Base-by-base conservation (phyloP, 2,797 vertebrate species). In the Sebastes ruberrimus region DNA sequence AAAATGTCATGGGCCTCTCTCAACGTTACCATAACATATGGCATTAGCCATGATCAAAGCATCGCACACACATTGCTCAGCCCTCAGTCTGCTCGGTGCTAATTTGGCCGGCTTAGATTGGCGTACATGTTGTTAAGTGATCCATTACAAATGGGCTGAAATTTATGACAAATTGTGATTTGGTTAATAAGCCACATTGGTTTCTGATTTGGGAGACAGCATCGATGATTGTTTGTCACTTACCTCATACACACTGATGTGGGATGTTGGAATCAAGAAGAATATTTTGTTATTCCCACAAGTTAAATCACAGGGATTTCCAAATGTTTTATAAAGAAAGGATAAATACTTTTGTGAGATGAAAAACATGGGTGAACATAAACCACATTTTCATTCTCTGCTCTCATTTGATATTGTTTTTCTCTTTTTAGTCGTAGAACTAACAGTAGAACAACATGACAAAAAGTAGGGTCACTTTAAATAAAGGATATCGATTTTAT, bases 131-230 rank as follows among this genome's bases (percentile, higher is more conserved):
- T 90, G 89, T 88, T 91, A 93, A 92, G 88, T 94, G 92, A 89
- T 87, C 84, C 56, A 64, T 88, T 90, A 92, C 92, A 94, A 89
- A 93, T 85, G 88, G 84, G 83, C 86, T 80, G 79, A 87, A 92
- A 95, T 96, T 95, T 95, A 96, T 93, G 91, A 93, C 88, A 89
- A 92, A 95, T 93, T 88, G 78, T 74, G 66, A 94, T 94, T 94
- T 81, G 83, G 88, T 91, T 94, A 94, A 95, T 92, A 86, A 93
- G 84, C 63, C 27, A 28, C 82, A 38, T 63, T 87, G 69, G 32
- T 56, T 80, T 91, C 59, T 85, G n/a, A 76, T 81, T 61, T 52
- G 5, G 16, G 32, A 46, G 18, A 69, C 42, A 22, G 35, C 27
- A 1, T 7, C 60, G 30, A 30, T 49, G 38, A 71, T 62, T 35